phyloP scores from a whole-genome alignment of 2,888 invertebrate species.

The Catonia carolina region DNA sequence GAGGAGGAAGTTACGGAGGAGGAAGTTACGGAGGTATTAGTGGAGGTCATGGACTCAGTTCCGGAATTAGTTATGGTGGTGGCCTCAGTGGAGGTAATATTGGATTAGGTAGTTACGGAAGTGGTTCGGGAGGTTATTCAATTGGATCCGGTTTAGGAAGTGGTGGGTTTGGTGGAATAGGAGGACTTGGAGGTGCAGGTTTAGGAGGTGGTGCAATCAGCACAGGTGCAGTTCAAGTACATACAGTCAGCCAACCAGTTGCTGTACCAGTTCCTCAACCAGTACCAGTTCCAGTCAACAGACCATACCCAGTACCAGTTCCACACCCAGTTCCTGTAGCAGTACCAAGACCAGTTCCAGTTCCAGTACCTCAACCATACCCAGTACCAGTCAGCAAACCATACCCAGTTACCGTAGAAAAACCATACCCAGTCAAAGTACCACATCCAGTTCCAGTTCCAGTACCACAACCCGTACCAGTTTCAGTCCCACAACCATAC shows the following conservation, averaged over 20 bases:
- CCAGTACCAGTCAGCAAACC: conserved; percentile 23
- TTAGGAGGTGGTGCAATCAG: conserved; percentile 11
- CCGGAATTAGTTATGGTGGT: conserved; percentile 8
- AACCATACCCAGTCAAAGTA: conserved; percentile 25
- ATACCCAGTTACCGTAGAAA: conserved; percentile 22
- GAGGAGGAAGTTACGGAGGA: neutral
- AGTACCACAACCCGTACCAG: conserved; percentile 34
- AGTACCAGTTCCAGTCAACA: conserved; percentile 23
- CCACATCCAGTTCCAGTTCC: conserved; percentile 40
- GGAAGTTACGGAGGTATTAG: conserved; percentile 10
- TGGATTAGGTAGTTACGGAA: conserved; percentile 3
- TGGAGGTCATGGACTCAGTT: neutral
- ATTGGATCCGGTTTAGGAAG: neutral
- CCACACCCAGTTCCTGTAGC: conserved; percentile 25
- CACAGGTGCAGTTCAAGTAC: conserved; percentile 18
- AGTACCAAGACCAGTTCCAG: conserved; percentile 21
- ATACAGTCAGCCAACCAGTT: conserved; percentile 27
- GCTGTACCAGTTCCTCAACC: conserved; percentile 27
- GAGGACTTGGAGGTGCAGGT: conserved; percentile 3
- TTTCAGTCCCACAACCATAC: conserved; percentile 28
- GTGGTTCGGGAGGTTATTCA: neutral
- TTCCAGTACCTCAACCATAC: conserved; percentile 25
- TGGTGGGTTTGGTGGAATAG: conserved; percentile 10
- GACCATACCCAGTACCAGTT: conserved; percentile 26
- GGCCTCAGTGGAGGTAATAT: conserved; percentile 1